Evolutionary conservation across 2,797 vertebrate species (phyloP), one percentile per base, ranked within the genome.

Genomic region (Micrastur ruficollis): DNA sequence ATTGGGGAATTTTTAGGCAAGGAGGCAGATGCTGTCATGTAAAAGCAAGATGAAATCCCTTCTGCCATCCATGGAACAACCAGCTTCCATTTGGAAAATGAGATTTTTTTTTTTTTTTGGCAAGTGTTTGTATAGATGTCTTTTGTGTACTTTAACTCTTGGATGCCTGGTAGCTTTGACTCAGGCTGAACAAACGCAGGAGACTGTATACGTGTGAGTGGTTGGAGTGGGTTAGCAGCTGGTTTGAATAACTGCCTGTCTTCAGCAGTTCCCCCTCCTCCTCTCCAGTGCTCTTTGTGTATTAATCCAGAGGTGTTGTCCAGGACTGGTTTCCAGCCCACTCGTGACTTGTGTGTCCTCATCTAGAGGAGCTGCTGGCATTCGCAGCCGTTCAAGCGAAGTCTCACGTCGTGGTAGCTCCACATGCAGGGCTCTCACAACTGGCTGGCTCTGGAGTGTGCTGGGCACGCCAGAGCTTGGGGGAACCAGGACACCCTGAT

Each of bases 241-340:
- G 94, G 72, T 93, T 97, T 96, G 89, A 95, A 93, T 96, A 96
- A 93, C 84, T 70, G 93, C 89, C 68, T 94, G 78, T 91, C 94
- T 96, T 87, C 79, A 65, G 90, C 71, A 46, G 61, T 34, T 83
- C 47, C 68, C 86, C 84, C 72, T 90, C 78, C 74, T 94, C 62
- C 84, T 34, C 47, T 83, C 31, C 47, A 68, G 73, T 2, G 0
- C 62, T 95, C 53, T 74, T 21, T 44, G 38, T 79, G 42, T 74
- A 46, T 83, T 95, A 91, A 83, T 79, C 55, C 72, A 83, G 65
- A 96, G 68, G 68, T 78, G 25, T 86, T 92, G 92, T 79, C 92
- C 62, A 63, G 85, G 66, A 90, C 91, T 91, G 26, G 26, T 93
- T 96, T 95, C 87, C 76, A 96, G 84, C 50, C 92, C 79, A 67